Evolutionary conservation across 37 sponge, comb jelly and placozoan genomes (phyloP).

Genomic region (Axinella damicornis): DNA sequence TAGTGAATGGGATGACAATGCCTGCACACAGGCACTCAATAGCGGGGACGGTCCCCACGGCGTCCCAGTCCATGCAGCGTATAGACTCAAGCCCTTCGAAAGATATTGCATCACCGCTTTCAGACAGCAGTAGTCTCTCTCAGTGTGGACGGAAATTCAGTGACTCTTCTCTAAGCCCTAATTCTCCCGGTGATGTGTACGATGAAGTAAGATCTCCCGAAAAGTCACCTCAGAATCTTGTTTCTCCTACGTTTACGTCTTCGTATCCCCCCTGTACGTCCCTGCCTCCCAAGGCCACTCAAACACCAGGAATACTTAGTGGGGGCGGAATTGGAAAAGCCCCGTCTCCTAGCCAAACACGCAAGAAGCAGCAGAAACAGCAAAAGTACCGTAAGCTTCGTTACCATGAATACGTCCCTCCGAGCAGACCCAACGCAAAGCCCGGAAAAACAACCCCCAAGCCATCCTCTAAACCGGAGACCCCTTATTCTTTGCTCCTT

Average conservation of each 20-base stretch:
- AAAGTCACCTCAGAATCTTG: constrained; percentile 34
- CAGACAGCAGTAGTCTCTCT: not conserved
- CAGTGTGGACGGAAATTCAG: constrained; percentile 28
- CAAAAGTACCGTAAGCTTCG: constrained; percentile 68
- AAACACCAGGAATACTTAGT: constrained; percentile 12
- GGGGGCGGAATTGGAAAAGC: constrained; percentile 21
- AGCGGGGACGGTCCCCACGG: not conserved
- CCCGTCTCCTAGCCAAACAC: constrained; percentile 42
- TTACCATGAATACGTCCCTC: constrained; percentile 84
- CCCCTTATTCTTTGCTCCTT: constrained; percentile 71
- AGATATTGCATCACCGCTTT: constrained; percentile 8
- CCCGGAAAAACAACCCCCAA: constrained; percentile 66
- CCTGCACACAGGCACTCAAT: not conserved
- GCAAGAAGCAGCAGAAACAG: constrained; percentile 63
- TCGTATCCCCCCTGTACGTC: constrained; percentile 4
- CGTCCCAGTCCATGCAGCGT: not conserved
- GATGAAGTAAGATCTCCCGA: constrained; percentile 27
- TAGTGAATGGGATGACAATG: not conserved
- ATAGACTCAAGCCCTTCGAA: not conserved
- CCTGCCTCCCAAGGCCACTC: not conserved
- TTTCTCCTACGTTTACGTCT: constrained; percentile 23
- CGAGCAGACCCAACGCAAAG: constrained; percentile 69
- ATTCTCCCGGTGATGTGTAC: constrained; percentile 27
- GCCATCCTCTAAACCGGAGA: constrained; percentile 55
- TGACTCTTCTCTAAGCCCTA: constrained; percentile 56